A percentile compares a stretch with the other conserved stretches of the same genome.
Evolutionary conservation across 2,888 invertebrate species (phyloP).

Genomic region (Agrilus cyanescens): DNA sequence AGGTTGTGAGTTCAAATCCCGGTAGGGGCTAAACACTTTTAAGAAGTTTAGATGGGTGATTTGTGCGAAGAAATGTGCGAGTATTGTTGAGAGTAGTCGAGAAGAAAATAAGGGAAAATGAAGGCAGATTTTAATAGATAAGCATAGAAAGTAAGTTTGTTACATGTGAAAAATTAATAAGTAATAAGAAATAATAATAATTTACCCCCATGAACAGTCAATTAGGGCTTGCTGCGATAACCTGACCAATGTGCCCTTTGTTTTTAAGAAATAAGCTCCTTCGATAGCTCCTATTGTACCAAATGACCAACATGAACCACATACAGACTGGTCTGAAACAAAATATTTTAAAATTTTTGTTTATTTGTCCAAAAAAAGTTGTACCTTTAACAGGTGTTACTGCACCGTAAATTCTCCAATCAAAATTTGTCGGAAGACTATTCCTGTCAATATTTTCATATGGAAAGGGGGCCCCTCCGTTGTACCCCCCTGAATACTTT

Average conservation of each 20-base stretch:
- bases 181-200: too few species aligned
- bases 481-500: conserved; percentile 49
- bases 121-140: too few species aligned
- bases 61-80: too few species aligned
- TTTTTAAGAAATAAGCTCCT: conserved; percentile 78
- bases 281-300: conserved; percentile 89
- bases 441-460: conserved; percentile 44
- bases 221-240: conserved; percentile 89
- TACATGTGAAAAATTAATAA: too few species aligned
- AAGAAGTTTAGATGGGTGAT: too few species aligned
- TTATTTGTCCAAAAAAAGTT: too few species aligned
- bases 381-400: conserved; percentile 87
- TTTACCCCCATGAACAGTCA: conserved; percentile 88
- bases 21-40: too few species aligned
- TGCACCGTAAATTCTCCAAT: conserved; percentile 88
- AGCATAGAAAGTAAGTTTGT: too few species aligned
- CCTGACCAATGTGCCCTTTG: conserved; percentile 65
- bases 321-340: conserved; percentile 82
- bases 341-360: conserved; percentile 4
- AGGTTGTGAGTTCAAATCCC: too few species aligned
- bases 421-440: conserved; percentile 60
- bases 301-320: conserved; percentile 96
- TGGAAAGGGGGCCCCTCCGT: conserved; percentile 72
- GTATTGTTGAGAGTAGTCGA: too few species aligned
- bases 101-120: too few species aligned